Evolutionary conservation across 2,113 vertebrate species (phyloP), one percentile per base, ranked within the genome.

Genomic region (Herpetotheres cachinnans): DNA sequence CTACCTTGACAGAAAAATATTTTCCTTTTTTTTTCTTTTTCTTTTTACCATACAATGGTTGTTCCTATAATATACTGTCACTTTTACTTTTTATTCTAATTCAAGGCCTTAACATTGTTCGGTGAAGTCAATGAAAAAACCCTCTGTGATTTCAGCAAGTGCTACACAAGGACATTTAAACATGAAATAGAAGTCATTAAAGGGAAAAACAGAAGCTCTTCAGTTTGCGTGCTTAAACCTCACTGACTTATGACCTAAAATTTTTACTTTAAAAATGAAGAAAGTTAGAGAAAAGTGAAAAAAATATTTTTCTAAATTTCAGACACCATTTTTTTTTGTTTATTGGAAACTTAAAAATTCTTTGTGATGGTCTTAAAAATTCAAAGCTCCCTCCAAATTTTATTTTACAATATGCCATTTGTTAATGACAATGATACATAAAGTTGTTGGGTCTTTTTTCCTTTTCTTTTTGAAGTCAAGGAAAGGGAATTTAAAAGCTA

Each of bases 361-460:
- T 71, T 36, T 63, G 7, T 77, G 13, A 20, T 52, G 4, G 5
- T 34, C 24, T 52, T 63, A 65, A 82, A 66, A 42, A 40, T 0
- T 4, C 8, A 62, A 38, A 54, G 1, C 2, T 4, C 4, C 13
- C 5, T 40, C 11, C 49, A 69, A 12, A 29, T 72, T 66, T 85
- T 63, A 18, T 65, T 74, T 70, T 61, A n/a, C 3, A 38, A 36
- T 0, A 0, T 29, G 5, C 0, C 3, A 30, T 56, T 89, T 78
- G 27, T 71, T 84, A 82, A 50, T 14, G 16, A 6, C 5, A 80
- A 21, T 7, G 6, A 46, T 54, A 27, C 0, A 1, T 40, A 26
- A 82, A 44, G 7, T 49, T 56, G 1, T 21, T 54, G 11, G 1
- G 0, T 0, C 3, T 20, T 54, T 6, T 49, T 22, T 58, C 7